Base-by-base conservation (phyloP, 92 coral and sea anemone species). In the Zoanthus gigantus region DNA sequence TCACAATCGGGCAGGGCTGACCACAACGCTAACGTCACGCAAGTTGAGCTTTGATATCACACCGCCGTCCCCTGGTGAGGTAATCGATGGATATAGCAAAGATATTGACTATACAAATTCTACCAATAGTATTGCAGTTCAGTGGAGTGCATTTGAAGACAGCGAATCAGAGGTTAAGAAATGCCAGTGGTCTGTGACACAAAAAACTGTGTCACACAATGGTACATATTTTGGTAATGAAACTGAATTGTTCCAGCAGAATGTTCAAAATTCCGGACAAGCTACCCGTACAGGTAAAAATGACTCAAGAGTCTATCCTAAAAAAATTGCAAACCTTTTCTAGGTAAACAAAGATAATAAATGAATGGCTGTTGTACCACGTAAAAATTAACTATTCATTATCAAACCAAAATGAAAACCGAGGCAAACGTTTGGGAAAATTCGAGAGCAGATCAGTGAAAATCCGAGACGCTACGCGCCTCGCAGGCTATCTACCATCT, bases 71-170 rank as follows among this genome's bases (percentile, higher is more conserved):
- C 83, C 71, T 15, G 99, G 99, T 31, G 74, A 78, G 28, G 97
- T 97, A 17, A 90, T 92, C n/a, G 99, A 97, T 44, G 95, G 97
- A 18, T 23, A 69, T 37, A 88, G 85, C 60, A 86, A 79, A 0
- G 99, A 97, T 75, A 72, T 89, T 31, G 97, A 97, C 42, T 95
- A 86, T 61, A 91, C 93, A 18, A 88, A 86, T 15, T 84, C 90
- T n/a, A 93, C 90, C 32, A 71, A 87, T 76, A 44, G 90, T 44
- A 84, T 97, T 69, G 65, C 92, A 46, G 82, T 83, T 57, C 92
- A 86, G 73, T 97, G 99, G 99, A 88, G 71, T 9, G 97, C 92
- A 69, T 93, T 97, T 83, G 79, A 89, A 50, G 99, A 97, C 74
- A 89, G 88, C 12, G 97, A 97, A 86, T 75, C 99, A 5, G 98